Base-by-base conservation (phyloP, 2,797 vertebrate genomes). In the Peromyscus attwateri region DNA sequence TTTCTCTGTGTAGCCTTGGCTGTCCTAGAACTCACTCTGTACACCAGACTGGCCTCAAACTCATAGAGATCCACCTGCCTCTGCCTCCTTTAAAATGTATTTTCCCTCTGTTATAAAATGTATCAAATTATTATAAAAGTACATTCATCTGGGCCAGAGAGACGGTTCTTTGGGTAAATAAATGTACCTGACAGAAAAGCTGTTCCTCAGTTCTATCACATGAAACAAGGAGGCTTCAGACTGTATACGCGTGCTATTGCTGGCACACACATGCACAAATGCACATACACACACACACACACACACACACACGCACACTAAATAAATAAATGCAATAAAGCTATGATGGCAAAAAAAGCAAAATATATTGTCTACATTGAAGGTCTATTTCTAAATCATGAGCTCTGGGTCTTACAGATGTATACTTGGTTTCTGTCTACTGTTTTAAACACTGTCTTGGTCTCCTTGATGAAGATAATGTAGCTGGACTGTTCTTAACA, bases 321-420 rank as follows among this genome's bases (percentile, higher is more conserved):
- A 57, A 57, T 57, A 83, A 27, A 62, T 23, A 62, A 25, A 83
- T 60, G 1, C 60, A 8, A 43, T 76, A 93, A 71, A 88, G 37
- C 60, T 92, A 60, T 90, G 1, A 13, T 29, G 37, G 29, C 25
- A 5, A 43, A 55, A 55, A 95, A 87, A 90, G 66, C 23, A 89
- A 94, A 96, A 84, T 80, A 66, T 14, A 71, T 17, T 80, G 46
- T 3, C 34, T 96, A 34, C 55, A 84, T 77, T 13, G 14, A 94
- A n/a, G 14, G 40, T 4, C 1, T 93, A 9, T 68, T 68, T 70
- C 80, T 83, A 73, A 62, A 66, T 66, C 21, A 62, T 90, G 23
- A 91, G 60, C 11, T 64, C 34, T 11, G 29, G 70, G 6, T 92
- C 37, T 92, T 55, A 89, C 70, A 87, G 85, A 85, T 77, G 57